Conservation (phyloP, 2,888 invertebrate genomes). For the Drosophila fungiperda region DNA sequence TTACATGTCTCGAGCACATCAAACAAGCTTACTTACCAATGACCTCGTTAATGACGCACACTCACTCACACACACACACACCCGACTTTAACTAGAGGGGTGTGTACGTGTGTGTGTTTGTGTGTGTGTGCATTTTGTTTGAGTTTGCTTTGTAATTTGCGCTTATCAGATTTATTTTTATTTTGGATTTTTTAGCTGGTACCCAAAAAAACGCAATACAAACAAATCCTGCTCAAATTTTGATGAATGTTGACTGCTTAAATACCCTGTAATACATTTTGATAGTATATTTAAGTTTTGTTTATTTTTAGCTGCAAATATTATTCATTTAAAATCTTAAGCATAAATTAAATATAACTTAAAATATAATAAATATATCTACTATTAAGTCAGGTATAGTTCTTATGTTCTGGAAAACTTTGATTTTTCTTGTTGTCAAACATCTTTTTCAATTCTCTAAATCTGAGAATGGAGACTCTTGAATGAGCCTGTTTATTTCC, state of each 20-base stretch:
- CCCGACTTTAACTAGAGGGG: not conserved
- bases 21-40: slow-evolving; percentile 81
- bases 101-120: slow-evolving; percentile 22
- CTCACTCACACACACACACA: slow-evolving; percentile 29
- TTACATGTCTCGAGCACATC: slow-evolving; percentile 80
- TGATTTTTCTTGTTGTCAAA: not conserved
- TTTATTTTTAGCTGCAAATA: not conserved
- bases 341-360: no score
- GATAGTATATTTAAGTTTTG: not conserved
- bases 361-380: no score
- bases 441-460: not conserved
- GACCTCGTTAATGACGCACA: slow-evolving; percentile 79
- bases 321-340: not conserved
- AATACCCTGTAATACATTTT: slow-evolving; percentile 31
- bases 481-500: not conserved
- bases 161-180: slow-evolving; percentile 80
- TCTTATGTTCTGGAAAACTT: not conserved
- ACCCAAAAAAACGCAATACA: slow-evolving; percentile 31
- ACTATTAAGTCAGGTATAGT: no score
- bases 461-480: not conserved
- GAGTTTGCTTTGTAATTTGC: slow-evolving; percentile 78
- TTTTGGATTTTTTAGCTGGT: slow-evolving; percentile 75
- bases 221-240: not conserved
- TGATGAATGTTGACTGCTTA: not conserved
- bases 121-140: slow-evolving; percentile 52